phyloP scores from a whole-genome alignment of 2,888 invertebrate genomes.

The Tenthredo scrophulariae region DNA sequence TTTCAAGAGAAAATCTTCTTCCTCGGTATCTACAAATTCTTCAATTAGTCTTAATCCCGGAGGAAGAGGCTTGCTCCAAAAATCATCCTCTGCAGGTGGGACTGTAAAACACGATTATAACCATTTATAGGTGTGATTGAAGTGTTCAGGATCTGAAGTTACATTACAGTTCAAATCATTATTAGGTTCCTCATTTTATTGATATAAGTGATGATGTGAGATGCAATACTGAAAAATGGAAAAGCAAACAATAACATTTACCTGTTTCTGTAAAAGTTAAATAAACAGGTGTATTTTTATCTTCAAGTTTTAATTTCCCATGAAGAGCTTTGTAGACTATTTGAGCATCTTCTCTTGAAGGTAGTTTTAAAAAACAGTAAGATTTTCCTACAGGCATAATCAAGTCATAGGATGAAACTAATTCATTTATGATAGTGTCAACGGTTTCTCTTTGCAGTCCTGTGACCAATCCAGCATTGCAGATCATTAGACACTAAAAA shows the following conservation, averaged over 20 bases:
- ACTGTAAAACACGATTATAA: conserved; percentile 69
- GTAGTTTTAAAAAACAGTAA: conserved; percentile 87
- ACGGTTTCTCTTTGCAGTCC: conserved; percentile 86
- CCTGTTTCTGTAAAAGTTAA: conserved; percentile 83
- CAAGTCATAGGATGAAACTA: conserved; percentile 82
- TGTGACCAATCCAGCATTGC: conserved; percentile 92
- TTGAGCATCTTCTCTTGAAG: conserved; percentile 79
- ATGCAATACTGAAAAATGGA: neutral
- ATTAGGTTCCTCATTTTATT: neutral
- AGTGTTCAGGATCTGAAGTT: neutral
- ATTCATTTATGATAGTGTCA: conserved; percentile 79
- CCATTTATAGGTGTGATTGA: conserved; percentile 4
- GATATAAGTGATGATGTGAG: neutral
- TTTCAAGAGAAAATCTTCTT: conserved; percentile 83
- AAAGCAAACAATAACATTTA: conserved; percentile 64
- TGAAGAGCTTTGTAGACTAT: conserved; percentile 82
- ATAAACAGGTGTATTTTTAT: conserved; percentile 83
- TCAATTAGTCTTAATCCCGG: conserved; percentile 85
- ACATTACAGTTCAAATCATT: neutral
- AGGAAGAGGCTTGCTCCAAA: conserved; percentile 79
- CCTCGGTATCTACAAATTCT: conserved; percentile 85
- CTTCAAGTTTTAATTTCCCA: conserved; percentile 81
- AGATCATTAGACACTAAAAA: conserved; percentile 87
- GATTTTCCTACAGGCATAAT: conserved; percentile 89
- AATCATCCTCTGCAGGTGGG: conserved; percentile 67